A percentile compares a stretch with the other conserved stretches of the same genome.
Evolutionary conservation across 2,113 vertebrate species (phyloP).

Genomic region (Sylvilagus bachmani): DNA sequence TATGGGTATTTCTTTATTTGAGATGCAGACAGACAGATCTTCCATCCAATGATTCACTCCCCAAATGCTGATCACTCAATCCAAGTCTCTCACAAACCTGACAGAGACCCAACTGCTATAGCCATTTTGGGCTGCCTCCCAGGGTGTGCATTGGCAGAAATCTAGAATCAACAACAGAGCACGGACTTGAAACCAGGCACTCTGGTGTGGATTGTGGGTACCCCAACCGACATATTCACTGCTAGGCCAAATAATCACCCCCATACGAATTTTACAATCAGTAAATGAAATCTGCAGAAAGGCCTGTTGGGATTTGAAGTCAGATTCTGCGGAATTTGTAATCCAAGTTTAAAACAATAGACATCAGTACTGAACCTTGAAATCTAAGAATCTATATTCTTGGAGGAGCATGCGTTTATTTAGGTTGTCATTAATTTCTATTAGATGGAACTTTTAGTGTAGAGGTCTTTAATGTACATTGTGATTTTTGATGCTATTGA

Average conservation of each 20-base stretch:
- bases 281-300: conserved; percentile 6
- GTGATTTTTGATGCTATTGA: neutral
- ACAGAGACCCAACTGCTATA: too few species aligned
- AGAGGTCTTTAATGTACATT: neutral
- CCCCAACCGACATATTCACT: too few species aligned
- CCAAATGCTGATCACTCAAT: too few species aligned
- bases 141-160: too few species aligned
- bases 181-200: too few species aligned
- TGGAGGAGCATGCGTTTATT: conserved; percentile 1
- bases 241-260: too few species aligned
- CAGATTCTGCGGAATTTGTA: conserved; percentile 15
- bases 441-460: neutral
- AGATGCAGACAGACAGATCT: too few species aligned
- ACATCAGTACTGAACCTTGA: neutral
- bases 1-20: neutral
- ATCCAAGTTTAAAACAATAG: neutral
- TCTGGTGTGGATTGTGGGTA: too few species aligned
- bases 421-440: neutral
- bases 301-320: neutral
- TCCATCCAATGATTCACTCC: too few species aligned
- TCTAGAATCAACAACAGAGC: too few species aligned
- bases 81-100: too few species aligned
- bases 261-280: neutral
- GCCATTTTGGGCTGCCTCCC: too few species aligned
- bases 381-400: neutral